phyloP scores from a whole-genome alignment of 2,888 invertebrate species.

The Dasypogon diadema region DNA sequence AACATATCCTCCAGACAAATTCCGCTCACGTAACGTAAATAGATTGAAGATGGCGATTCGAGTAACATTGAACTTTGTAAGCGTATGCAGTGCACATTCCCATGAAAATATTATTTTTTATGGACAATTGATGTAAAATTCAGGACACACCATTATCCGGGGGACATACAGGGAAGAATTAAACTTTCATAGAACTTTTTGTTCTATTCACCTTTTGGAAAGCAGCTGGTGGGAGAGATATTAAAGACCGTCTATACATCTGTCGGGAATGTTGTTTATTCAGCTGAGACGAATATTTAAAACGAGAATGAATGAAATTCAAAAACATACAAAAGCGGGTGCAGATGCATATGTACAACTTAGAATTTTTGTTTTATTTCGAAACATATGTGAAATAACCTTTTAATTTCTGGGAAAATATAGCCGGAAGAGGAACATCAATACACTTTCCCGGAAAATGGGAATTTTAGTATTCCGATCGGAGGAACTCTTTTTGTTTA shows the following conservation, averaged over 20 bases:
- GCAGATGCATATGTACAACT: too few relatives aligned
- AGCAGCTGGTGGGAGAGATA: background rate
- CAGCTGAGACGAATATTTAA: background rate
- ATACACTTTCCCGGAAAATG: too few relatives aligned
- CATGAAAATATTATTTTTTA: conserved; percentile 36
- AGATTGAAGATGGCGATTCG: conserved; percentile 32
- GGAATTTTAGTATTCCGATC: too few relatives aligned
- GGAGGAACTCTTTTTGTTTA: too few relatives aligned
- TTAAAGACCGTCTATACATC: background rate
- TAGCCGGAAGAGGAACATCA: too few relatives aligned
- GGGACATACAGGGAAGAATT: background rate
- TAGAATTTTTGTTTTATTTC: too few relatives aligned
- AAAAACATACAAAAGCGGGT: too few relatives aligned
- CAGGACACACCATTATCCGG: background rate
- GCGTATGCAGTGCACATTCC: conserved; percentile 5
- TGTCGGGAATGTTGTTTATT: background rate
- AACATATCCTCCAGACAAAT: background rate
- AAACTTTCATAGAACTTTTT: background rate
- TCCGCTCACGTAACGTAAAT: conserved; percentile 36
- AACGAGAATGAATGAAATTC: too few relatives aligned
- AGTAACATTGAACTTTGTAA: conserved; percentile 31
- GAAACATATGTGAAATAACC: too few relatives aligned
- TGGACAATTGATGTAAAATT: conserved; percentile 28
- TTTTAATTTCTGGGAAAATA: too few relatives aligned
- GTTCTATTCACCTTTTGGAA: background rate